Conservation (phyloP, 2,888 invertebrate species). For the Stenurella melanura region DNA sequence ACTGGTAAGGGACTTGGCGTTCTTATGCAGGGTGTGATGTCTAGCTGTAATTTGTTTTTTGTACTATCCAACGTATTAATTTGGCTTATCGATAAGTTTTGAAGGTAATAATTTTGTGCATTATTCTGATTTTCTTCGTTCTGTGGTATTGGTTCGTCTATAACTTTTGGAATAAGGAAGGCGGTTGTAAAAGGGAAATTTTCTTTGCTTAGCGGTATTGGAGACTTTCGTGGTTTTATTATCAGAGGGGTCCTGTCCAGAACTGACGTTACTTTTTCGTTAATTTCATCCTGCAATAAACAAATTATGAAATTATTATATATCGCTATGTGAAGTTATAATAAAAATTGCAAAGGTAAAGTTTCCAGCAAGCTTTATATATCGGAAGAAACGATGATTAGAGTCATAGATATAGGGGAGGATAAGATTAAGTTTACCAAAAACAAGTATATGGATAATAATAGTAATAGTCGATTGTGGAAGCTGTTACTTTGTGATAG, state of each 20-base stretch:
- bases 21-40: conserved; percentile 70
- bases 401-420: no score
- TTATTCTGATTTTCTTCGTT: conserved; percentile 35
- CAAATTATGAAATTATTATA: not conserved
- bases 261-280: conserved; percentile 82
- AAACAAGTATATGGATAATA: no score
- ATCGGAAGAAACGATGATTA: no score
- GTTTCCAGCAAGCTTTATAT: no score
- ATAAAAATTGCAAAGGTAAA: no score
- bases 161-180: conserved; percentile 21
- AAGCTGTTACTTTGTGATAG: no score
- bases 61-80: conserved; percentile 57
- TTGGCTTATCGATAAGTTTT: conserved; percentile 67
- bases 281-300: conserved; percentile 80
- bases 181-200: conserved; percentile 40
- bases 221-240: conserved; percentile 80
- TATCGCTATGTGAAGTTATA: no score
- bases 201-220: conserved; percentile 74
- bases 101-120: conserved; percentile 64
- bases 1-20: conserved; percentile 65
- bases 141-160: conserved; percentile 26
- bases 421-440: no score
- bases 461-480: no score
- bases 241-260: conserved; percentile 85
- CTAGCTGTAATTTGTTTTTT: conserved; percentile 65